Evolutionary conservation across 2,888 invertebrate species (phyloP), one percentile per base, ranked within the genome.

Genomic region (Nemapogon koenigi): DNA sequence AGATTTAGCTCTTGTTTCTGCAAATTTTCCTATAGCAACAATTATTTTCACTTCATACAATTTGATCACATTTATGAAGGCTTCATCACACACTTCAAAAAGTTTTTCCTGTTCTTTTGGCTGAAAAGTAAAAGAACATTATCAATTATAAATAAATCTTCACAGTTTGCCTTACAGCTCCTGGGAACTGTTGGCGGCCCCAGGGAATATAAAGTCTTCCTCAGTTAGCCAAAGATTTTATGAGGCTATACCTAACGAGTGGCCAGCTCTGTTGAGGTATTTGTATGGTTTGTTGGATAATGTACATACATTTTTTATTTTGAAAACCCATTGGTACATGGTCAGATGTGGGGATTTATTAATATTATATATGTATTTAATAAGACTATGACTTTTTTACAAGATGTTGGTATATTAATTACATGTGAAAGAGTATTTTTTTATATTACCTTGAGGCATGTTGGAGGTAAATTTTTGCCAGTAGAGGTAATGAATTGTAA

Each of bases 401-500:
- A 29, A 13, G 14, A 29, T 11, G 2, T 2, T 8, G 14, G 29
- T 13, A 14, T 11, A 8, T 3, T 13, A 11, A 11, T 32, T 32
- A 10, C 16, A 2, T 16, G 32, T 7, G 8, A 7, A 2, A 8
- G 4, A 45, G 46, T 42, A 44, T 43, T 19, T 29, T 16, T 42
- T 46, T 26, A 6, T 26, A 26, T 57, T 73, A 83, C 86, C 78
- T 87, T 86, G 36, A 92, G 64, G 54, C 90, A 87, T 19, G 82
- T 80, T 25, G 91, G 91, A 3, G 92, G 91, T 36, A 92, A 78
- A 62, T 93, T 92, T 47, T 76, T 78, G 4, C 89, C 91, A 27
- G 71, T 78, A 31, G 55, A 60, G 49, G 84, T 81, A 73, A 90
- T 84, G 53, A 91, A 86, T 29, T 87, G 85, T 33, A 91, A 58